Base-by-base conservation (phyloP, 2,797 vertebrate genomes). In the Notolabrus celidotus region DNA sequence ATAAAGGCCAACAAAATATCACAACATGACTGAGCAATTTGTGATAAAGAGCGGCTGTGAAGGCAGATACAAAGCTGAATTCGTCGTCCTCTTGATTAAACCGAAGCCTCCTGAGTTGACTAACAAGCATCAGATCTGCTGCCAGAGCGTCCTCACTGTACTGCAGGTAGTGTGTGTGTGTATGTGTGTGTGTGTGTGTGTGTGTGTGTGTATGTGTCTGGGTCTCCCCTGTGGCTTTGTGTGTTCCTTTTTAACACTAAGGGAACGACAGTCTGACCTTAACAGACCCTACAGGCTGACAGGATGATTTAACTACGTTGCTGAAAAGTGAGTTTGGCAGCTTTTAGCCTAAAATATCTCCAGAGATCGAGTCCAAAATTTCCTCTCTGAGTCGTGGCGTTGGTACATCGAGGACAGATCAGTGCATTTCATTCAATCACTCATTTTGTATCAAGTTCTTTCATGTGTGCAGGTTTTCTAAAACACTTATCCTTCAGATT, bases 251-350 rank as follows among this genome's bases (percentile, higher is more conserved):
- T 54, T n/a, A 65, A 49, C 33, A 54, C 56, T 27, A 38, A 54
- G 39, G 67, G 46, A 74, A 69, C 45, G 74, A 85, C 77, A 82
- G 66, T 31, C 38, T 66, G 83, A 84, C 80, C 77, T 82, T 66
- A 81, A 23, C 68, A 47, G 74, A 78, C 67, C 58, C 67, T 23
- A 74, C 65, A 16, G 70, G 77, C 82, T 83, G 88, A 84, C 85
- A 86, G 34, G 42, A 72, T 60, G 87, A 86, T 79, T 88, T 69
- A 61, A 43, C 62, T 43, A 16, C 1, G 33, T 54, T 55, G 67
- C 59, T 29, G 62, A 70, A 68, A 65, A 86, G 70, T 61, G 66
- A 57, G 78, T 87, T 82, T 80, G 86, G 78, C 83, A 86, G 60
- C 67, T 52, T 23, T 43, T 5, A 17, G 36, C 72, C 33, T 20